Evolutionary conservation across 2,797 vertebrate genomes (phyloP).

Genomic region (Tapirus indicus): DNA sequence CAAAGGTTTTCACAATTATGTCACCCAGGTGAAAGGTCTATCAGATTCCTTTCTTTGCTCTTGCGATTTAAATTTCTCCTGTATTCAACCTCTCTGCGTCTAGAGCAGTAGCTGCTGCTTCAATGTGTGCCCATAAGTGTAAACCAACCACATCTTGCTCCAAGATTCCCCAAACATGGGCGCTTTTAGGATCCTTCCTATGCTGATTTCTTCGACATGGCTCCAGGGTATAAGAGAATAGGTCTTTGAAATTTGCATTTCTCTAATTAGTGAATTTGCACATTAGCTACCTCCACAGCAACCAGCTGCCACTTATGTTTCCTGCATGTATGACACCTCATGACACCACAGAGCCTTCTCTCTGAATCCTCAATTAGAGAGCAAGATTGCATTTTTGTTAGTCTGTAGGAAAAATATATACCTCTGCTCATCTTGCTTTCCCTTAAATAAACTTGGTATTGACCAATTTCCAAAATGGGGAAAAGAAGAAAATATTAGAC

Average conservation of each 20-base stretch:
- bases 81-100: not conserved
- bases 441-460: conserved; percentile 21
- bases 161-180: not conserved
- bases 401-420: not conserved
- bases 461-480: not conserved
- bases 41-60: not conserved
- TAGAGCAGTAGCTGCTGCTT: not conserved
- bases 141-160: not conserved
- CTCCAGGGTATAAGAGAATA: conserved; percentile 51
- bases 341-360: conserved; percentile 26
- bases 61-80: not conserved
- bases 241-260: conserved; percentile 73
- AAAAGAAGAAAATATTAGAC: conserved; percentile 44
- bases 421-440: not conserved
- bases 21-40: not conserved
- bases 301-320: conserved; percentile 60
- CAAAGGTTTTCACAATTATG: not conserved
- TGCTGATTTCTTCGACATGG: not conserved
- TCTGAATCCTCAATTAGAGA: conserved; percentile 60
- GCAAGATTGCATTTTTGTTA: conserved; percentile 24
- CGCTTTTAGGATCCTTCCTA: not conserved
- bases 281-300: conserved; percentile 47
- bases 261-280: conserved; percentile 76
- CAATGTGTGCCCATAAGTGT: not conserved
- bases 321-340: conserved; percentile 44